These are phyloP conservation scores for Oscheius sp. DNA, from an alignment of 2,888 invertebrate genomes.

Conservation along the genomic window DNA sequence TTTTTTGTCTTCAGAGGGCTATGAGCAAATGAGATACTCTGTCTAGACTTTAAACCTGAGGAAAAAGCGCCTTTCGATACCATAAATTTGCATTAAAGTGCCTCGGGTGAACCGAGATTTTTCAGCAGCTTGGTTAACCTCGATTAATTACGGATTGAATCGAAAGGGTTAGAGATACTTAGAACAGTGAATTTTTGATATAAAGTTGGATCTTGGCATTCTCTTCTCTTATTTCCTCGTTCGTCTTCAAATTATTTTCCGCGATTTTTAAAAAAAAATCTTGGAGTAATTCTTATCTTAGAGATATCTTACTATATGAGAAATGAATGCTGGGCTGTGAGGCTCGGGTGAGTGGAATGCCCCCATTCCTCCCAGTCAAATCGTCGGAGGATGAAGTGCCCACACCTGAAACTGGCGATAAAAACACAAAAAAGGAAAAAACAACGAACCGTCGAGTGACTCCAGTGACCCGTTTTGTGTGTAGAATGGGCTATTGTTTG, in stretches of 20 bases:
- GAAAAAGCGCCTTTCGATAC: no score
- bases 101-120: no score
- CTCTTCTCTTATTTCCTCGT: no score
- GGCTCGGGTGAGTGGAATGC: not conserved
- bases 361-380: not conserved
- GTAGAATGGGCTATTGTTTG: not conserved
- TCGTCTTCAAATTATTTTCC: not conserved
- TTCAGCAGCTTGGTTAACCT: no score
- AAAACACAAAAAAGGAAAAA: not conserved
- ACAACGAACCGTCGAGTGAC: not conserved
- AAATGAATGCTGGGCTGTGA: constrained; percentile 18
- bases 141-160: no score
- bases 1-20: no score
- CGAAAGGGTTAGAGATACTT: no score
- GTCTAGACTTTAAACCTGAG: no score
- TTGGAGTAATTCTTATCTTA: not conserved
- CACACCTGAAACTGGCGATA: not conserved
- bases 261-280: not conserved
- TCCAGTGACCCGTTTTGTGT: constrained; percentile 14
- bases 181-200: no score
- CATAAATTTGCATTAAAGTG: no score
- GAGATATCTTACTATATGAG: not conserved
- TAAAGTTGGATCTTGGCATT: no score
- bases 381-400: not conserved
- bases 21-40: no score